phyloP scores from a whole-genome alignment of 2,797 vertebrate species.

The Spinibarbus caldwelli region DNA sequence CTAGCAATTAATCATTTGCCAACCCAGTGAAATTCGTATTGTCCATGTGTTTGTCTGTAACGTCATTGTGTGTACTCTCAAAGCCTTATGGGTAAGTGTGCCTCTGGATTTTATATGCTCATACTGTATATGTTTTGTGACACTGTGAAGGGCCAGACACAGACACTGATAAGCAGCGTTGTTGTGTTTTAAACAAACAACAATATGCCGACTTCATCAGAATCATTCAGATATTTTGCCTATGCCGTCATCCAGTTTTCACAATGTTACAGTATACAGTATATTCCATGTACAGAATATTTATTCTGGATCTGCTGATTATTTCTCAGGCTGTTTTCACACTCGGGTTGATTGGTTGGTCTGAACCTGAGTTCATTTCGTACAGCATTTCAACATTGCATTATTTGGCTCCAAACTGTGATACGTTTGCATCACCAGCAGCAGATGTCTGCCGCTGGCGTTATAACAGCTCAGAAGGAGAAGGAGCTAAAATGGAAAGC shows the following conservation, averaged over 20 bases:
- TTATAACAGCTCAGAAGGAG: neutral
- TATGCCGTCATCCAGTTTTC: conserved; percentile 11
- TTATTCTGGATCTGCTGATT: conserved; percentile 22
- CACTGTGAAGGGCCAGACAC: conserved; percentile 23
- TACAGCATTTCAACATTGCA: neutral
- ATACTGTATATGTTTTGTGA: conserved; percentile 50
- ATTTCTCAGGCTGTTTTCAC: conserved; percentile 17
- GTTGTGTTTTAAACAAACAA: conserved; percentile 15
- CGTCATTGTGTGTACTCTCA: conserved; percentile 10
- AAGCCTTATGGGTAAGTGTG: conserved; percentile 36
- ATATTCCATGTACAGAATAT: conserved; percentile 21
- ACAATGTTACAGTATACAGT: conserved; percentile 52
- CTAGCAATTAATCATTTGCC: conserved; percentile 46
- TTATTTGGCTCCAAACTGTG: neutral
- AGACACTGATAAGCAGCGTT: neutral
- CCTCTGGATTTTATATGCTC: conserved; percentile 4
- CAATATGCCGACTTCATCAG: neutral
- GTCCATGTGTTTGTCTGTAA: conserved; percentile 16
- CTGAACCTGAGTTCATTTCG: neutral
- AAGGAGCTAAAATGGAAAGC: neutral
- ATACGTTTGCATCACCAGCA: neutral
- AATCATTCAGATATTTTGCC: neutral
- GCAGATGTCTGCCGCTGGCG: neutral
- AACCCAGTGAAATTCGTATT: conserved; percentile 51
- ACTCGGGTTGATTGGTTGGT: neutral